Conservation (phyloP, 2,113 vertebrate genomes). For the Poeciliopsis turrubarensis region DNA sequence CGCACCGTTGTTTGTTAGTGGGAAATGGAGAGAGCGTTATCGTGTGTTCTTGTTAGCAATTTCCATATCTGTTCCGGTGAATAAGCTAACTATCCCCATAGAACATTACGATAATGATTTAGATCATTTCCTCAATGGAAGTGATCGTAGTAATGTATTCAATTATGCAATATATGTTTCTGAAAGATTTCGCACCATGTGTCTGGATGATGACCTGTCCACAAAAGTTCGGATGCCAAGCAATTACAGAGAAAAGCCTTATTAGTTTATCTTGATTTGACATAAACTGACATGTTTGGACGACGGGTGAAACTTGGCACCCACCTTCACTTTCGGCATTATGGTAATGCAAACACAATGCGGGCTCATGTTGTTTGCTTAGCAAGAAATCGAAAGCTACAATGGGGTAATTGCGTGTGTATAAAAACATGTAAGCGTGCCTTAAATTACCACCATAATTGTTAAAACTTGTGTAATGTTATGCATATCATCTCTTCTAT, state of each 20-base stretch:
- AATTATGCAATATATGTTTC: slow-evolving; percentile 10
- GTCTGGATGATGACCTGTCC: neutral
- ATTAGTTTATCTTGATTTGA: neutral
- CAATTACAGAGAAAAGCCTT: neutral
- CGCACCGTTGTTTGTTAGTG: slow-evolving; percentile 4
- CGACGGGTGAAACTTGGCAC: neutral
- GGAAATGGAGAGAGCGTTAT: slow-evolving; percentile 5
- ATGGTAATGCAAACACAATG: no score
- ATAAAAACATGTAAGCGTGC: no score
- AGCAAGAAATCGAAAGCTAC: no score
- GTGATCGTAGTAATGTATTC: slow-evolving; percentile 20
- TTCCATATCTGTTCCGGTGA: slow-evolving; percentile 24
- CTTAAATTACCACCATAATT: no score
- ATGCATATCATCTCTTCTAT: no score
- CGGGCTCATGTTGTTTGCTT: no score
- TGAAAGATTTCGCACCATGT: neutral
- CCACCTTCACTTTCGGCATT: no score
- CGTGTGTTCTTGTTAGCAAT: slow-evolving; percentile 19
- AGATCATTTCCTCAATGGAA: slow-evolving; percentile 33
- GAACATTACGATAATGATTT: slow-evolving; percentile 42
- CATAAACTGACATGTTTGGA: neutral
- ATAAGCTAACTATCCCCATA: slow-evolving; percentile 42
- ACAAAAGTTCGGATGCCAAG: neutral
- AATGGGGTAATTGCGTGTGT: no score
- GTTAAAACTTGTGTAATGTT: no score